These are phyloP conservation scores for Metalampra italica DNA, from an alignment of 2,888 invertebrate species.

Conservation along the genomic window DNA sequence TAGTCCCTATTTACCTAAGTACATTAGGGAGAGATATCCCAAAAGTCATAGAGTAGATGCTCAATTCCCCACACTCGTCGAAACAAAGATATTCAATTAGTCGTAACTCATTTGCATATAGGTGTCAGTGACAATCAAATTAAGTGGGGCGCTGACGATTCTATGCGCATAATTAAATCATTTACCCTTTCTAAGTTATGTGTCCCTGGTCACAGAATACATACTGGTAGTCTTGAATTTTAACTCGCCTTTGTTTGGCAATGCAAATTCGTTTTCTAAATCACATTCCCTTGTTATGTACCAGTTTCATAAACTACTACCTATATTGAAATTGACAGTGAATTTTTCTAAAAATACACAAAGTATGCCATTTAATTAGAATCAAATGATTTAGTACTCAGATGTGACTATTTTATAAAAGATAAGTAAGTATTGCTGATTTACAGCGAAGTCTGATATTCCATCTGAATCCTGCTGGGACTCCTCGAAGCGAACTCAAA, in stretches of 20 bases:
- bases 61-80: slow-evolving; percentile 23
- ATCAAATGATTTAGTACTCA: no score
- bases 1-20: no score
- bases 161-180: slow-evolving; percentile 66
- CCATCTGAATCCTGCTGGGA: no score
- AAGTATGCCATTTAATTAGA: no score
- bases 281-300: no score
- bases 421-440: no score
- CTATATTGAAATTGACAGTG: no score
- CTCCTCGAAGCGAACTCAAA: slow-evolving; percentile 1
- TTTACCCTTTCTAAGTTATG: slow-evolving; percentile 51
- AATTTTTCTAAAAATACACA: no score
- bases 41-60: slow-evolving; percentile 47
- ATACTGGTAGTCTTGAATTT: slow-evolving; percentile 9
- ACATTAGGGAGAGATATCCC: slow-evolving; percentile 16
- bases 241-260: slow-evolving; percentile 7
- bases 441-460: no score
- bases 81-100: slow-evolving; percentile 75
- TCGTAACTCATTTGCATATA: slow-evolving; percentile 69
- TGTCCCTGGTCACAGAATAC: slow-evolving; percentile 32
- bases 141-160: slow-evolving; percentile 61
- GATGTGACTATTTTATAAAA: no score
- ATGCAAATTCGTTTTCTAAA: background rate
- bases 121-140: slow-evolving; percentile 72
- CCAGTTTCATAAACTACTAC: no score